Conservation (phyloP, 2,113 vertebrate species). For the Microcebus lehilahytsara region DNA sequence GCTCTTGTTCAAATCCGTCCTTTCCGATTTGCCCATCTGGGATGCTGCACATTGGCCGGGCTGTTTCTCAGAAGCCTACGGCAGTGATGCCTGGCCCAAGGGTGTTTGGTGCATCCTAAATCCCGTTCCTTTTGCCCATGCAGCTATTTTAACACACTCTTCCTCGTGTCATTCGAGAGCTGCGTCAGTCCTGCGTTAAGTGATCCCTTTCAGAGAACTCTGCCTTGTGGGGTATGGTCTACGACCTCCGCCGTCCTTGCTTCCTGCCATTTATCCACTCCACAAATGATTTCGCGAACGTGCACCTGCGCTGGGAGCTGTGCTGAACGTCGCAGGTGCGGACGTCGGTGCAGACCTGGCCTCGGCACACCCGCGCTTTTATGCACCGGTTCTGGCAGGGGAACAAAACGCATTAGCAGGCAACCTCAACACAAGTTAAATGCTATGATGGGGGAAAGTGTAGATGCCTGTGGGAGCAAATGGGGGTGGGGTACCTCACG, state of each 20-base stretch:
- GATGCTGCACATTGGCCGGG: too few relatives aligned
- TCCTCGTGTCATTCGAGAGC: rapidly evolving
- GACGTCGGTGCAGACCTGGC: rapidly evolving
- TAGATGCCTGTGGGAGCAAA: not conserved
- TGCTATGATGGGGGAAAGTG: rapidly evolving
- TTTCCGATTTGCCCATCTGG: rapidly evolving
- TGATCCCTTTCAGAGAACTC: not conserved
- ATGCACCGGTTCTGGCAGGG: rapidly evolving
- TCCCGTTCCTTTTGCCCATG: rapidly evolving
- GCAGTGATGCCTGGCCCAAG: rapidly evolving
- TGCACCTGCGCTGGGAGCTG: rapidly evolving
- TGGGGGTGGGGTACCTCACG: rapidly evolving
- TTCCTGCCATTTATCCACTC: rapidly evolving
- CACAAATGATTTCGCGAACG: rapidly evolving
- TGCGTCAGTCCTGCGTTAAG: rapidly evolving
- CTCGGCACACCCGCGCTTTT: rapidly evolving
- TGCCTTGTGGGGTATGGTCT: rapidly evolving
- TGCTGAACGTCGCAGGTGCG: rapidly evolving
- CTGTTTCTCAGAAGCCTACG: too few relatives aligned
- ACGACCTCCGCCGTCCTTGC: rapidly evolving
- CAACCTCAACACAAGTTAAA: too few relatives aligned
- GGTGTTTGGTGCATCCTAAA: not conserved
- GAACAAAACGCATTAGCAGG: not conserved
- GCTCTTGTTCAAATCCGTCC: not conserved
- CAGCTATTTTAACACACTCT: too few relatives aligned